Conservation (phyloP, 2,113 vertebrate species). For the Capreolus pygargus region DNA sequence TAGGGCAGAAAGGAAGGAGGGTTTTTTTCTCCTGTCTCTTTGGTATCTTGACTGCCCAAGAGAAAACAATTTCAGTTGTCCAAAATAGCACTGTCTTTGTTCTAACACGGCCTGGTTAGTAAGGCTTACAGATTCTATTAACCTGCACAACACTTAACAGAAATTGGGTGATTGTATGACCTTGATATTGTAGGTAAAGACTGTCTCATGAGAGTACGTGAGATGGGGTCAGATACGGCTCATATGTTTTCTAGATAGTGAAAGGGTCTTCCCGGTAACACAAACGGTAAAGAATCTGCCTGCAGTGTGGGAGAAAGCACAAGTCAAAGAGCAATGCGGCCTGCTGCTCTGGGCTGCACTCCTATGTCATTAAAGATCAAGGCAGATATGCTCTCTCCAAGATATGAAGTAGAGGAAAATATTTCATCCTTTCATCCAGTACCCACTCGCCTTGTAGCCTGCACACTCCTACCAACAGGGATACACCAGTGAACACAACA, state of each 20-base stretch:
- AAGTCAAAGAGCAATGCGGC: background rate
- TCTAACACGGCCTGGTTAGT: background rate
- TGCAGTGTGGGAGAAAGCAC: background rate
- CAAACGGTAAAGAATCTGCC: background rate
- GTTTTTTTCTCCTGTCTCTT: background rate
- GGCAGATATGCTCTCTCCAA: background rate
- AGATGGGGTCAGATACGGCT: background rate
- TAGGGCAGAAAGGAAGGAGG: background rate
- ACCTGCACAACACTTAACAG: background rate
- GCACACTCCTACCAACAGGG: background rate
- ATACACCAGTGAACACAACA: background rate
- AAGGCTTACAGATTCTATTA: background rate
- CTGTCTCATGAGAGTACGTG: background rate
- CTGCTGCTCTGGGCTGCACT: background rate
- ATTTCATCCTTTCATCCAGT: background rate
- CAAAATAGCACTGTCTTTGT: background rate
- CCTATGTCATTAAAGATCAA: background rate
- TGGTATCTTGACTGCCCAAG: background rate
- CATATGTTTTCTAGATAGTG: background rate
- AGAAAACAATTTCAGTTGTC: background rate
- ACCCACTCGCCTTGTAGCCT: background rate
- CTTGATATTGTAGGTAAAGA: background rate
- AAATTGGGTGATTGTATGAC: background rate
- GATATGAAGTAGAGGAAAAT: background rate
- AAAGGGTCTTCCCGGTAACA: background rate